Percentiles rank a stretch among this genome's conserved stretches.
Conservation (phyloP, 2,888 invertebrate species). For the Caenorhabditis becei region DNA sequence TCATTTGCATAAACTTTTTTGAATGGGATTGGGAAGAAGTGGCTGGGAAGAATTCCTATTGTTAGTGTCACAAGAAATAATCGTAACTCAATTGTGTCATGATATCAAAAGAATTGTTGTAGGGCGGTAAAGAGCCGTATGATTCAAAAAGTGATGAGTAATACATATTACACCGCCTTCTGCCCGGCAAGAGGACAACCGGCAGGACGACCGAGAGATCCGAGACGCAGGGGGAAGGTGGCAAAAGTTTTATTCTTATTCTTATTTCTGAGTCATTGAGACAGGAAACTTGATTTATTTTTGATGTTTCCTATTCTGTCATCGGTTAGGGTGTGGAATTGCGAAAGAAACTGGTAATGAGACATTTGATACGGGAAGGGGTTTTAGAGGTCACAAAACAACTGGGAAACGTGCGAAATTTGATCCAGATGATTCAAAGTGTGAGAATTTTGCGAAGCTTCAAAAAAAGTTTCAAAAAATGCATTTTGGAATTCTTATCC, state of each 20-base stretch:
- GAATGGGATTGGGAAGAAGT: neutral
- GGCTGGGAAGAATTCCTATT: slow-evolving; percentile 2
- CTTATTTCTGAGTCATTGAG: slow-evolving; percentile 20
- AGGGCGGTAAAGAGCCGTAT: slow-evolving; percentile 12
- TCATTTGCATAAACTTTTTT: slow-evolving; percentile 60
- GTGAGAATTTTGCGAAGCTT: slow-evolving; percentile 18
- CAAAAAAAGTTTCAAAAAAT: too few relatives aligned
- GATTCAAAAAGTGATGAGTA: slow-evolving; percentile 59
- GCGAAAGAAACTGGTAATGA: neutral
- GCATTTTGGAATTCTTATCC: too few relatives aligned
- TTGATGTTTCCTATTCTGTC: too few relatives aligned
- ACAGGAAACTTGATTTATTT: neutral
- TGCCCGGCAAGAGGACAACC: slow-evolving; percentile 26
- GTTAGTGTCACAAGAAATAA: neutral
- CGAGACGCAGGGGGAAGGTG: slow-evolving; percentile 28
- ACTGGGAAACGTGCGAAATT: neutral
- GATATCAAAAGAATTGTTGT: too few relatives aligned
- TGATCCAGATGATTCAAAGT: neutral
- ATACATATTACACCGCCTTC: slow-evolving; percentile 48
- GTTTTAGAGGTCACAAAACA: slow-evolving; percentile 1
- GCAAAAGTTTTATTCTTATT: slow-evolving; percentile 6
- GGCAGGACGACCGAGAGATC: neutral
- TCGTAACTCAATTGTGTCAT: too few relatives aligned
- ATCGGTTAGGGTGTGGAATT: neutral
- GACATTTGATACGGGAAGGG: neutral